A percentile compares a stretch with the other conserved stretches of the same genome.
phyloP scores from a whole-genome alignment of 2,797 vertebrate species.

The Manis pentadactyla region DNA sequence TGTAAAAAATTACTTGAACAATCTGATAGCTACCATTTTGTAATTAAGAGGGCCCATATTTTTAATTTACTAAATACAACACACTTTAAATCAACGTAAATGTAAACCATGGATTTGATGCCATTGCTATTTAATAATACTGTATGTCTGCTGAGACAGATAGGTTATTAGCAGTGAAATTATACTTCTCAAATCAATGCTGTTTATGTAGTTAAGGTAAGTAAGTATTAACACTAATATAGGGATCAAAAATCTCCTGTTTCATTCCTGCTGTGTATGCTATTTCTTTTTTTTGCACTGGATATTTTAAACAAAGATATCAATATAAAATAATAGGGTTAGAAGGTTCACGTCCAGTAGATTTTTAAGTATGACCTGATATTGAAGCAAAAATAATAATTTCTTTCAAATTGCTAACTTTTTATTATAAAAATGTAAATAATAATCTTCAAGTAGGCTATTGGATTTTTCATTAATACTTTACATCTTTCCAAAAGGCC shows the following conservation, averaged over 20 bases:
- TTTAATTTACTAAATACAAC: conserved; percentile 52
- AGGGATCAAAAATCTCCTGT: not conserved
- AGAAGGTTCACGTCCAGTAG: not conserved
- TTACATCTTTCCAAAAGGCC: conserved; percentile 32
- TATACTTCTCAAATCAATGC: conserved; percentile 35
- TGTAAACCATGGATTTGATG: conserved; percentile 1
- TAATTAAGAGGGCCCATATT: not conserved
- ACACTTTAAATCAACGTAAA: conserved; percentile 7
- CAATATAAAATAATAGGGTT: conserved; percentile 46
- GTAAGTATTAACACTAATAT: conserved; percentile 26
- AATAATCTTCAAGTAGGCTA: conserved; percentile 11
- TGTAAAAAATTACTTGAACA: not conserved
- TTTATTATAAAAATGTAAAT: conserved; percentile 61
- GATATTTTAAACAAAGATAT: conserved; percentile 58
- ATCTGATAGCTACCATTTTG: not conserved
- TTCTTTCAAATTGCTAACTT: conserved; percentile 57
- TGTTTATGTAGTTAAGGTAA: not conserved
- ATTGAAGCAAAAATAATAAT: conserved; percentile 45
- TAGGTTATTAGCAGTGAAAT: not conserved
- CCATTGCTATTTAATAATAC: conserved; percentile 38
- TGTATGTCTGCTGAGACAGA: not conserved
- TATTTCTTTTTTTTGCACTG: conserved; percentile 36
- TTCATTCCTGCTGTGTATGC: conserved; percentile 21
- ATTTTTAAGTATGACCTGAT: conserved; percentile 50
- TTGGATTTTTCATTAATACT: conserved; percentile 27